Base-by-base conservation (phyloP, 1,140 invertebrate species). In the Drosophila rhopaloa region DNA sequence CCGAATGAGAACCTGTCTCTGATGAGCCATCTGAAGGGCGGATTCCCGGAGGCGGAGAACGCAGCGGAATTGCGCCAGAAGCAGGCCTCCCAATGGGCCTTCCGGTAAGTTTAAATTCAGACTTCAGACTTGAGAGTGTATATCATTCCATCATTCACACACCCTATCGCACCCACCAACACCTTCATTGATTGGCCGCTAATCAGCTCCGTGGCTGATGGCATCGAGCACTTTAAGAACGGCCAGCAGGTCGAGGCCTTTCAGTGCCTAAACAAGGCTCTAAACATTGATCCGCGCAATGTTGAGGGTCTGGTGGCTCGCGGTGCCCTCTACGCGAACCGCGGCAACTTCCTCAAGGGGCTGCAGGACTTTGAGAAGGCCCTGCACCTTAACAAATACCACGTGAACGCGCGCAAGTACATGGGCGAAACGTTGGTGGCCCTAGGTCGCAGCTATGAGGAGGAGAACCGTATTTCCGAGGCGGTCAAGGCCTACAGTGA, bases 381-480 rank as follows among this genome's bases (percentile, higher is more conserved):
- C 3, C 93, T 98, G 35, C 96, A 97, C 91, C 91, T 97, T 14
- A 98, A 98, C 93, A 96, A 96, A 16, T 96, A 95, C 61, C 98
- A 99, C 93, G 95, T 95, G n/a, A 99, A 99, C 94, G 98, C 97
- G 43, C 95, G 96, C 55, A 98, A 98, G 93, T 99, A 99, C 93
- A 95, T 98, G 94, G 96, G 97, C 19, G 97, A 99, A 92, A 99
- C 98, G 2, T 92, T 98, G 11, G 95, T 98, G 1, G 98, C 97
- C 0, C 93, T 96, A 77, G 97, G 95, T 81, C 95, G 96, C 68
- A 97, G 96, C 86, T 97, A 96, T 86, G 96, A 97, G 90, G 96
- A 97, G 78, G 96, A 97, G 74, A 96, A 96, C 78, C 97, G 97
- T 79, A 95, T 96, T 46, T 95, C 97, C n/a, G 96, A 97, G 66